phyloP scores from a whole-genome alignment of 2,113 vertebrate genomes.

The Ceyx margarethae region DNA sequence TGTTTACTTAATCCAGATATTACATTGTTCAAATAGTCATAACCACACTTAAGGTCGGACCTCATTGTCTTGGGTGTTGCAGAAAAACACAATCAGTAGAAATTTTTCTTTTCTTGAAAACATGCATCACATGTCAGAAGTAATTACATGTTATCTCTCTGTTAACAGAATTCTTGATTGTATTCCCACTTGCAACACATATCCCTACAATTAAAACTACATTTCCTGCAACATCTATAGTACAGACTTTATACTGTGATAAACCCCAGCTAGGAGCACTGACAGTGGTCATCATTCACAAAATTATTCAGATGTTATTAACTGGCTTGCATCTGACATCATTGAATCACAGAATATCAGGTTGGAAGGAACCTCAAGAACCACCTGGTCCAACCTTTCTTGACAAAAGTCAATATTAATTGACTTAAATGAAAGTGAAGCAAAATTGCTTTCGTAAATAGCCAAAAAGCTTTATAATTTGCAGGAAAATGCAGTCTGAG shows the following conservation, averaged over 20 bases:
- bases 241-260: neutral
- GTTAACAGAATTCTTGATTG: neutral
- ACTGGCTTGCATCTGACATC: slow-evolving; percentile 19
- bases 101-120: neutral
- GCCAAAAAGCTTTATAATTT: neutral
- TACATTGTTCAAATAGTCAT: neutral
- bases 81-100: neutral
- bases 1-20: neutral
- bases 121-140: neutral
- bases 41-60: neutral
- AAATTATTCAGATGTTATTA: slow-evolving; percentile 12
- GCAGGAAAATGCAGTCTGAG: neutral
- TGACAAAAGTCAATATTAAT: neutral
- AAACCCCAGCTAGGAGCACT: slow-evolving; percentile 34
- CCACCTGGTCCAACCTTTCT: neutral
- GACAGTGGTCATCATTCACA: neutral
- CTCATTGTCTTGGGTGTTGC: neutral
- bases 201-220: neutral
- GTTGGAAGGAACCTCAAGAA: neutral
- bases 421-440: slow-evolving; percentile 23
- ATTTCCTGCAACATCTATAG: neutral
- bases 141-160: neutral
- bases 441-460: neutral
- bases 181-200: neutral
- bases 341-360: neutral